A percentile compares a stretch with the other conserved stretches of the same genome.
These are phyloP conservation scores for Anabacerthia variegaticeps DNA, from an alignment of 2,797 vertebrate genomes.

Conservation along the genomic window DNA sequence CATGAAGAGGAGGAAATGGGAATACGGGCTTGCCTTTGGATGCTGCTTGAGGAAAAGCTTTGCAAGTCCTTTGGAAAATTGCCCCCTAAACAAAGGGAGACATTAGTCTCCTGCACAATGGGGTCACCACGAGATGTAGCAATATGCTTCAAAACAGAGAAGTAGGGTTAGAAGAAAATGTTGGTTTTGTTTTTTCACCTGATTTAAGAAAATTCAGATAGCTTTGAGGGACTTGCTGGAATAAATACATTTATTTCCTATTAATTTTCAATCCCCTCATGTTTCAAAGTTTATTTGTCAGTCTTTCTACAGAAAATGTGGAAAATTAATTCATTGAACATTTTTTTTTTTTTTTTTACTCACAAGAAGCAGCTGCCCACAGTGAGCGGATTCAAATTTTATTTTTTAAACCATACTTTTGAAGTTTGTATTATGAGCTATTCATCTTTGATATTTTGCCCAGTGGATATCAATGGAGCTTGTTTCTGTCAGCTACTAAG, in stretches of 20 bases:
- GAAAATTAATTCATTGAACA: slow-evolving; percentile 56
- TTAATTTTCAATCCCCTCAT: slow-evolving; percentile 21
- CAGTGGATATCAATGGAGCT: slow-evolving; percentile 65
- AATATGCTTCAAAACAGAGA: background rate
- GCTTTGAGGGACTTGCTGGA: background rate
- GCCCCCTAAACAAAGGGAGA: slow-evolving; percentile 16
- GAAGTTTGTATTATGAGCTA: slow-evolving; percentile 69
- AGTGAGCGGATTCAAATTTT: slow-evolving; percentile 54
- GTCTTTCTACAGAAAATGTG: slow-evolving; percentile 49
- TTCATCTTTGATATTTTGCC: slow-evolving; percentile 76
- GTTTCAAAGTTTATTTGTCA: slow-evolving; percentile 55
- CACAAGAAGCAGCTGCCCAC: slow-evolving; percentile 63
- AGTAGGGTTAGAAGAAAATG: slow-evolving; percentile 11
- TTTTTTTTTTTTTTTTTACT: slow-evolving; percentile 56
- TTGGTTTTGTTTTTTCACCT: background rate
- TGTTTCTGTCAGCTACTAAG: slow-evolving; percentile 64
- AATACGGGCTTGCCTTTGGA: background rate
- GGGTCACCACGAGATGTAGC: background rate
- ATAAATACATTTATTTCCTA: slow-evolving; percentile 41
- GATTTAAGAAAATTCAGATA: slow-evolving; percentile 36
- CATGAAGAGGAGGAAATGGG: slow-evolving; percentile 21
- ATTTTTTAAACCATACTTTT: slow-evolving; percentile 69
- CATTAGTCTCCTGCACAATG: background rate
- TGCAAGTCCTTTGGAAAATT: slow-evolving; percentile 14
- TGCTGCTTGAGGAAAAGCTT: background rate